Evolutionary conservation across 2,797 vertebrate genomes (phyloP), one percentile per base, ranked within the genome.

Genomic region (Channa striata): DNA sequence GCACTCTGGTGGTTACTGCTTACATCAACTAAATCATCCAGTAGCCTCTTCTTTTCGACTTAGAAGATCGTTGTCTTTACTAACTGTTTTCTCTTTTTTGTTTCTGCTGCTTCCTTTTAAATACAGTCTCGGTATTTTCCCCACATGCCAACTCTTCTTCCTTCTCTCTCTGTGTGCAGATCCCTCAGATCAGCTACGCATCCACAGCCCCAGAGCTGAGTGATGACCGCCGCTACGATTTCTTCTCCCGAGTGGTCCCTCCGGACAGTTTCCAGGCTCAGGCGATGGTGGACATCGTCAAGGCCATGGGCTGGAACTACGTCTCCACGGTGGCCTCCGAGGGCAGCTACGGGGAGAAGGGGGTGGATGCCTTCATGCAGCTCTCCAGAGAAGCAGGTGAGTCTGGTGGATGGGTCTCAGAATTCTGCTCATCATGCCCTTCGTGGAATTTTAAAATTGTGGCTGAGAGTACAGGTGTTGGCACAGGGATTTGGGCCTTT

Each of bases 271-370:
- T 96, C 91, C 97, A 98, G 92, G 96, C 97, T 23, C 97, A 98
- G 91, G 96, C 96, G 43, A 97, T 98, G 97, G 96, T 98, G 89
- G 97, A 98, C 91, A 96, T 98, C 39, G 95, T 98, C 53, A 97
- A 96, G 89, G 93, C 95, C 57, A 90, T 98, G 89, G 96, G 96
- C 65, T 98, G 97, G 97, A 98, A 95, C 91, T 98, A 97, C 34
- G 95, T 98, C 47, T 97, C 96, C 74, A 98, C 97, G 0, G 90
- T 98, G 62, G 96, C 96, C 5, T 98, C 97, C 0, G 97, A 98
- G 92, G 97, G 96, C 82, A 97, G 95, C 90, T 98, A 98, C 16
- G 97, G 97, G 19, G 97, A 98, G 91, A 98, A 96, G 87, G 97
- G 97, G 17, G 95, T 97, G 71, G 96, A 98, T 59, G 97, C 96